Percentiles rank a stretch among this genome's conserved stretches.
These are phyloP conservation scores for Sinocyclocheilus anophthalmus DNA, from an alignment of 2,113 vertebrate species.

Conservation along the genomic window DNA sequence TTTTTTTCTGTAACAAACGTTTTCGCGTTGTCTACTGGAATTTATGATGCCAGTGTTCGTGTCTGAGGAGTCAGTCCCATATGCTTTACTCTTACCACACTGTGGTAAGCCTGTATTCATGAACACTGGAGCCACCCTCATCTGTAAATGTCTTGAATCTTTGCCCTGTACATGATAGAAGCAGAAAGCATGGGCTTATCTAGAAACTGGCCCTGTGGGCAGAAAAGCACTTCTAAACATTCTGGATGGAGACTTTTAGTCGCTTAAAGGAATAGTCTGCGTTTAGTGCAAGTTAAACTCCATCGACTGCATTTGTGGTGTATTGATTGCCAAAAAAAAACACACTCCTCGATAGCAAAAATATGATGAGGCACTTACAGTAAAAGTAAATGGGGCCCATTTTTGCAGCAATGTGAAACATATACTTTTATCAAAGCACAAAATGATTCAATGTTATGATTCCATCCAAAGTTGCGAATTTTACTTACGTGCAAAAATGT, in stretches of 20 bases:
- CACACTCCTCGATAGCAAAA: too few relatives aligned
- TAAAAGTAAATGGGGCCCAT: background rate
- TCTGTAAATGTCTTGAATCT: background rate
- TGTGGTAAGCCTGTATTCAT: background rate
- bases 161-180: background rate
- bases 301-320: background rate
- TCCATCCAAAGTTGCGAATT: too few relatives aligned
- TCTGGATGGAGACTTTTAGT: background rate
- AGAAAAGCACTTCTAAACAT: conserved; percentile 12
- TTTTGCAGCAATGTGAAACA: background rate
- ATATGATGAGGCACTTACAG: background rate
- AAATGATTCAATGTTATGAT: too few relatives aligned
- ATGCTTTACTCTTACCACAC: background rate
- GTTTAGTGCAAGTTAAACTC: background rate
- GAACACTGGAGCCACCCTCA: conserved; percentile 31
- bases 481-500: too few relatives aligned
- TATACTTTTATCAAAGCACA: too few relatives aligned
- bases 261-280: background rate
- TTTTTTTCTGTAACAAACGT: conserved; percentile 50
- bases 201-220: background rate
- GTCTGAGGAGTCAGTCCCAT: conserved; percentile 27
- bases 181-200: background rate
- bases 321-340: background rate
- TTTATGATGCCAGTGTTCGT: conserved; percentile 36
- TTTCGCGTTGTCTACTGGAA: conserved; percentile 32